Conservation (phyloP, 2,888 invertebrate genomes). For the Zonitis immaculata region DNA sequence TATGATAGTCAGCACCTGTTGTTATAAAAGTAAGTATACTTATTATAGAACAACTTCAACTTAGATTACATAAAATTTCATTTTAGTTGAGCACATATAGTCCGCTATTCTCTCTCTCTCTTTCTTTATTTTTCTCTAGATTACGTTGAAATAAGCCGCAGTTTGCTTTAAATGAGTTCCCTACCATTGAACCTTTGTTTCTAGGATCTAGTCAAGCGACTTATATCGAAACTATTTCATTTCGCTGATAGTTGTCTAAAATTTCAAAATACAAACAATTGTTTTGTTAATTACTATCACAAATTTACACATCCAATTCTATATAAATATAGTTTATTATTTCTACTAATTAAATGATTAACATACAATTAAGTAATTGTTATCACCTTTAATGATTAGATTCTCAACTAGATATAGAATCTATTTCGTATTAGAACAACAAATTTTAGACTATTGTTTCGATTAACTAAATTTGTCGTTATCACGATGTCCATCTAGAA, state of each 20-base stretch:
- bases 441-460: no score
- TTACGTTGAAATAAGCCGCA: conserved; percentile 23
- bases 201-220: background rate
- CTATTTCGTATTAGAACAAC: no score
- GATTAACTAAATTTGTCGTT: no score
- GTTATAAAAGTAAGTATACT: conserved; percentile 9
- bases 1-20: conserved; percentile 23
- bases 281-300: conserved; percentile 13
- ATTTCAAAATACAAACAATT: background rate
- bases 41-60: conserved; percentile 10
- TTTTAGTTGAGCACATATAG: conserved; percentile 20
- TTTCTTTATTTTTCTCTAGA: conserved; percentile 22
- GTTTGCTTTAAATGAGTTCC: conserved; percentile 21
- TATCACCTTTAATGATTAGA: no score
- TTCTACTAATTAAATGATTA: no score
- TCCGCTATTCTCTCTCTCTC: no score
- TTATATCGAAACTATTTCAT: background rate
- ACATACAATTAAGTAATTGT: no score
- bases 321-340: no score
- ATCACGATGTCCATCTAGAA: no score
- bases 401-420: no score
- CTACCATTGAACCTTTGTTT: background rate
- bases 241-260: background rate
- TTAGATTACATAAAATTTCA: conserved; percentile 27
- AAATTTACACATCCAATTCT: no score